Evolutionary conservation across 2,888 invertebrate genomes (phyloP), one percentile per base, ranked within the genome.

Genomic region (Tinea pellionella): DNA sequence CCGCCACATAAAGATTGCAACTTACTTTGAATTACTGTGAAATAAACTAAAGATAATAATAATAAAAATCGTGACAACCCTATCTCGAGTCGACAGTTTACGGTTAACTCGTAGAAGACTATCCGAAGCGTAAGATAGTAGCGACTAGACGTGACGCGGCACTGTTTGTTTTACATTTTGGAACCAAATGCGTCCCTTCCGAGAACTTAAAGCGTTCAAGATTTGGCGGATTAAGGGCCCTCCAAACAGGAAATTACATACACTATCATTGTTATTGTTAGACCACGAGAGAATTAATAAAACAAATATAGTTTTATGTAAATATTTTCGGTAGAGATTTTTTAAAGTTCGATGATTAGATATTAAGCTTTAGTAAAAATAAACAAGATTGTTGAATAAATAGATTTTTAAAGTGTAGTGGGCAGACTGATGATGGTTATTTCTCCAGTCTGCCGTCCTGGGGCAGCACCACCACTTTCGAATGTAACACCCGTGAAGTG

Each of bases 81-180:
- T 81, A 72, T 47, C 47, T 47, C 13, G 13, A 41, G 13, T 13
- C 24, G 37, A 15, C 61, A 65, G 73, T 75, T 24, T 76, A 77
- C 76, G 71, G 75, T 77, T 2, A 47, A 47, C 16, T 15, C 9
- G 55, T 12, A 24, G 24, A 55, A 73, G 47, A 74, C 18, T 43
- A 19, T 29, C 18, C 29, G 53, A 43, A 51, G 63, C 72, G 85
- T 85, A 85, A 87, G 80, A 74, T 77, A 80, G 86, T 85, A 85
- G 86, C 86, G 42, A 61, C 59, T 60, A 77, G 75, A 71, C 81
- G 83, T 80, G 81, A 77, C 74, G 73, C 68, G 77, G 74, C 74
- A 80, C 69, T 83, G 80, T 86, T 83, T 86, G 83, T 80, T 84
- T 84, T 72, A 74, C 61, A 63, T 58, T 41, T 30, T 32, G 30